Evolutionary conservation across 2,888 invertebrate genomes (phyloP).

Genomic region (Cybosia mesomella): DNA sequence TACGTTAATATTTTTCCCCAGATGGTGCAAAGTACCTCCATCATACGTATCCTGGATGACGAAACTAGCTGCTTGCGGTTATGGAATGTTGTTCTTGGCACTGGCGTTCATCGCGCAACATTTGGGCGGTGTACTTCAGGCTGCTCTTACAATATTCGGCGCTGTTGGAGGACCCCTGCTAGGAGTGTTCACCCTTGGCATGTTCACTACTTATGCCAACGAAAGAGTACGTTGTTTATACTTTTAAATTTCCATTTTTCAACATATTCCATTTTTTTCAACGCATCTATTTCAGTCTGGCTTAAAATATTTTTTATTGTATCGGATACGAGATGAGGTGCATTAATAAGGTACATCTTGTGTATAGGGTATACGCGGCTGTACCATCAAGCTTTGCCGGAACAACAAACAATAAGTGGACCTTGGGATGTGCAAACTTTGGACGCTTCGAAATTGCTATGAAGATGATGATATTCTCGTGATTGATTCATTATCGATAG

Average conservation of each 20-base stretch:
- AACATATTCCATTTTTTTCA: neutral
- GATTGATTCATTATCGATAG: neutral
- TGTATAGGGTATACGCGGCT: too few relatives aligned
- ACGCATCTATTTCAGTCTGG: neutral
- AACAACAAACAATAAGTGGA: too few relatives aligned
- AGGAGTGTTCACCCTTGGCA: slow-evolving; percentile 94
- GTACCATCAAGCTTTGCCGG: too few relatives aligned
- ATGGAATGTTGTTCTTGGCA: slow-evolving; percentile 92
- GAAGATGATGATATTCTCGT: neutral
- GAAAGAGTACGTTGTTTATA: slow-evolving; percentile 85
- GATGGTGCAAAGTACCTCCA: slow-evolving; percentile 70
- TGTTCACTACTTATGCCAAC: slow-evolving; percentile 92
- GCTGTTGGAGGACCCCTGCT: slow-evolving; percentile 95
- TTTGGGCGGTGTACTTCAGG: slow-evolving; percentile 95
- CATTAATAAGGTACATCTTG: too few relatives aligned
- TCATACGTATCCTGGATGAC: slow-evolving; percentile 84
- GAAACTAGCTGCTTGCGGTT: slow-evolving; percentile 90
- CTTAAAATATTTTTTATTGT: neutral
- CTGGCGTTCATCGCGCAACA: slow-evolving; percentile 94
- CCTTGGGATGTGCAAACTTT: too few relatives aligned
- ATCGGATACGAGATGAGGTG: neutral
- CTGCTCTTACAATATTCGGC: slow-evolving; percentile 94
- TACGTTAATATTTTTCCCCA: slow-evolving; percentile 37
- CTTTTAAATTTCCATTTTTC: neutral
- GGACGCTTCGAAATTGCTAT: too few relatives aligned